These are phyloP conservation scores for Drosophila prosaltans DNA, from an alignment of 1,140 invertebrate genomes.

Conservation along the genomic window DNA sequence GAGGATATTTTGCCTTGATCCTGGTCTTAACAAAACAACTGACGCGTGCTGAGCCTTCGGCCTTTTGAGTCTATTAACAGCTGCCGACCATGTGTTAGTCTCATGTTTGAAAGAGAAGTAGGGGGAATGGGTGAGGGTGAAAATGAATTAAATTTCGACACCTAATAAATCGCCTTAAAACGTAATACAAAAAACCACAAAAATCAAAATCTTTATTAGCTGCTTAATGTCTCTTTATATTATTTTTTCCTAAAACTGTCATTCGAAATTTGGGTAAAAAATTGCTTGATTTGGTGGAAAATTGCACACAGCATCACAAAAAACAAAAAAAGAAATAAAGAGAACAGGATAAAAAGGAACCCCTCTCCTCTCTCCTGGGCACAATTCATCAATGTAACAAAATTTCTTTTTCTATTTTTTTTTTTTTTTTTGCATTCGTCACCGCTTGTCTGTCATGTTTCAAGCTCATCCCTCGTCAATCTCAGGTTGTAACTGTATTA, in stretches of 20 bases:
- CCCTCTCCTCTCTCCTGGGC: constrained; percentile 15
- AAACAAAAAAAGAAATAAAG: constrained; percentile 19
- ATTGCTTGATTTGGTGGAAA: constrained; percentile 77
- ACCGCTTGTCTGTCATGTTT: constrained; percentile 59
- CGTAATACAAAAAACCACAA: constrained; percentile 52
- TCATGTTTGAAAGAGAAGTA: background rate
- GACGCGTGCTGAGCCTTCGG: constrained; percentile 61
- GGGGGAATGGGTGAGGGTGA: background rate
- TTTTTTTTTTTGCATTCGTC: constrained; percentile 50
- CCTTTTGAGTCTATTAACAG: constrained; percentile 43
- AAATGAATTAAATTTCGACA: constrained; percentile 39
- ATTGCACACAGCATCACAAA: constrained; percentile 40
- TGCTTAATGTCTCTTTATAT: constrained; percentile 37
- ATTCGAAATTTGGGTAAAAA: constrained; percentile 68
- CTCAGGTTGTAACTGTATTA: constrained; percentile 75
- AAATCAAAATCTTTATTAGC: constrained; percentile 54
- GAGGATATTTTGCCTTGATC: background rate
- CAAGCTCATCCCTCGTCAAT: constrained; percentile 52
- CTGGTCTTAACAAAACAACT: constrained; percentile 46
- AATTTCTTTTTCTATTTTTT: constrained; percentile 29
- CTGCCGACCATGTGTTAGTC: constrained; percentile 53
- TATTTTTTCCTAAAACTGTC: constrained; percentile 46
- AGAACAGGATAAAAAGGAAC: constrained; percentile 36
- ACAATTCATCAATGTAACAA: constrained; percentile 44
- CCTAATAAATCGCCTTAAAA: constrained; percentile 68